Evolutionary conservation across 2,113 vertebrate genomes (phyloP), one percentile per base, ranked within the genome.

Genomic region (Pundamilia nyererei): DNA sequence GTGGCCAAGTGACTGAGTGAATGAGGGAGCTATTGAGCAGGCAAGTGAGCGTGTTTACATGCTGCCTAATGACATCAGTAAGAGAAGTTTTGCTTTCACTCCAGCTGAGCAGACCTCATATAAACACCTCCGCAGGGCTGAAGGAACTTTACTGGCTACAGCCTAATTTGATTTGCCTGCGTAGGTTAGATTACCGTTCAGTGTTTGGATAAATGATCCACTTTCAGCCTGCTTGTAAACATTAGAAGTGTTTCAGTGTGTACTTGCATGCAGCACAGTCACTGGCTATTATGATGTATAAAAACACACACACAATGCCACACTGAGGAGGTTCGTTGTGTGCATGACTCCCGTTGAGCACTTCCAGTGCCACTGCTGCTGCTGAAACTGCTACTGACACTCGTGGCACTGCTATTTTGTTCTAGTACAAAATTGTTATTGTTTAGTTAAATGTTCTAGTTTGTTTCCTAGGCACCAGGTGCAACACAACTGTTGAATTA

Each of bases 1-100:
- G 82, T 81, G 56, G 12, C 35, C n/a, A 68, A 82, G 81, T 54
- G 81, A 87, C 29, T 65, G 55, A 83, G 72, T 79, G 84, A 88
- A 49, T 86, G 86, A 93, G 87, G 51, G 79, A 60, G 79, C 83
- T 51, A 83, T 92, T 91, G 81, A 92, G 79, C 31, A 47, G 47
- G 81, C 68, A 56, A 49, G 82, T 13, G 54, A 85, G 86, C 65
- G 80, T 94, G 88, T 93, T 95, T 93, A 92, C 89, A 87, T 83
- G 83, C 51, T 62, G 58, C 81, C 82, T 89, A 91, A 90, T 89
- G 82, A 91, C 91, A 91, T 93, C 92, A 87, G 85, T 82, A 86
- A 88, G 47, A 91, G 70, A 86, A 79, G 86, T 87, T 92, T 94
- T 84, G 31, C 86, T 90, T 91, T 91, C 86, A 83, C 82, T 89